These are phyloP conservation scores for Atlantisia rogersi DNA, from an alignment of 2,113 vertebrate genomes.

Conservation along the genomic window DNA sequence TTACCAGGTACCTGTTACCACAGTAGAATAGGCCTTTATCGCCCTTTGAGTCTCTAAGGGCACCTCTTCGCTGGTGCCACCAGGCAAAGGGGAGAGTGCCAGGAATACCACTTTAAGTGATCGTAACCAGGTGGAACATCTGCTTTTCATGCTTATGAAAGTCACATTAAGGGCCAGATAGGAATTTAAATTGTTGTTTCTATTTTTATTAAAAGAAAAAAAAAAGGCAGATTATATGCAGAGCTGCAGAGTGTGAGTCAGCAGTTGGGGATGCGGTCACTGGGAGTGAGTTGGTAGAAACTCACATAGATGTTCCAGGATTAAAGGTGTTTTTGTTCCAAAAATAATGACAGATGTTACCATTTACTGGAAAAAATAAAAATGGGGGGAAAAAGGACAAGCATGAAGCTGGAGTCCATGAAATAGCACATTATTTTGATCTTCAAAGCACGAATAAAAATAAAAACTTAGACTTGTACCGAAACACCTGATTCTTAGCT, in stretches of 20 bases:
- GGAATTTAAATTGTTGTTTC: background rate
- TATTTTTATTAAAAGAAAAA: background rate
- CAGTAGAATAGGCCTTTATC: background rate
- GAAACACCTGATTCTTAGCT: background rate
- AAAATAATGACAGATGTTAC: background rate
- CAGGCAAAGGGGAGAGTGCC: background rate
- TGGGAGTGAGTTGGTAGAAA: background rate
- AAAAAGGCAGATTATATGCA: background rate
- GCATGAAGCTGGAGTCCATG: background rate
- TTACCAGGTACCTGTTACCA: background rate
- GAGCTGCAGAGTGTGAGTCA: background rate
- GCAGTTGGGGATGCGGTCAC: background rate
- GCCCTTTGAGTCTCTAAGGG: background rate
- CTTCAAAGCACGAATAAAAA: background rate
- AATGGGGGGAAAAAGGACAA: fast-evolving
- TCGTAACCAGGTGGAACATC: background rate
- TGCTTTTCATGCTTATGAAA: background rate
- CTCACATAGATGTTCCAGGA: background rate
- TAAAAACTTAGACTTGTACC: background rate
- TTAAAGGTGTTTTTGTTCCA: background rate
- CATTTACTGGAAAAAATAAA: background rate
- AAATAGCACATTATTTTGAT: background rate
- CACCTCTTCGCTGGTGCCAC: background rate
- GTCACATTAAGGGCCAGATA: background rate
- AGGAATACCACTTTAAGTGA: background rate